Evolutionary conservation across 2,797 vertebrate species (phyloP), one percentile per base, ranked within the genome.

Genomic region (Petrocephalus sullivani): DNA sequence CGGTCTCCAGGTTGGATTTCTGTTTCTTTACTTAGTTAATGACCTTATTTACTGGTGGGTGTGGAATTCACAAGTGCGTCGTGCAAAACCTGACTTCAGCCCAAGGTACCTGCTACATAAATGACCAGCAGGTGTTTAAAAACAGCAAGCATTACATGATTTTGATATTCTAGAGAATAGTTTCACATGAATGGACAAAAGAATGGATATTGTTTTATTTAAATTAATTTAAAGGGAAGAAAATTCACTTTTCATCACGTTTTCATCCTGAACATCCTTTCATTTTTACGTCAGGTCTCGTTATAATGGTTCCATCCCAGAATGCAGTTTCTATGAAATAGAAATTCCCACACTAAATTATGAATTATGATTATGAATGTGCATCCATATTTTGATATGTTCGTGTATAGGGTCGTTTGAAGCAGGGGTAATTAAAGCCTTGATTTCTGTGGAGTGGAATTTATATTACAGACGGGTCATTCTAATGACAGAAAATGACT

Each of bases 391-490:
- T 78, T 78, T 46, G 33, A 46, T 78, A 46, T 78, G 33, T 19
- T 78, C 71, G 41, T n/a, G 19, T 78, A 46, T 78, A 46, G 37
- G 71, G 71, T 78, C 33, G 0, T 78, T 78, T 78, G 71, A 41
- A 78, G 71, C 71, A 78, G 37, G 71, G 71, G 71, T 78, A 78
- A 78, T 46, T 46, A 78, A 23, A 78, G 71, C 37, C 16, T 78
- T n/a, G 71, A 78, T 78, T 78, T 78, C 71, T 78, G 71, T 78
- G 6, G 6, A 46, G 33, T 78, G 71, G 71, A 78, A 78, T 78
- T 37, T 71, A 78, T 46, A 41, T 78, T 78, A 41, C 14, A 78
- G 71, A 78, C 71, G n/a, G 71, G 37, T 78, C 33, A 78, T 78
- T 78, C 37, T 78, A 41, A 41, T 78, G 71, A 41, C 64, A 71